Evolutionary conservation across 2,797 vertebrate genomes (phyloP).

Genomic region (Brotogeris chrysoptera): DNA sequence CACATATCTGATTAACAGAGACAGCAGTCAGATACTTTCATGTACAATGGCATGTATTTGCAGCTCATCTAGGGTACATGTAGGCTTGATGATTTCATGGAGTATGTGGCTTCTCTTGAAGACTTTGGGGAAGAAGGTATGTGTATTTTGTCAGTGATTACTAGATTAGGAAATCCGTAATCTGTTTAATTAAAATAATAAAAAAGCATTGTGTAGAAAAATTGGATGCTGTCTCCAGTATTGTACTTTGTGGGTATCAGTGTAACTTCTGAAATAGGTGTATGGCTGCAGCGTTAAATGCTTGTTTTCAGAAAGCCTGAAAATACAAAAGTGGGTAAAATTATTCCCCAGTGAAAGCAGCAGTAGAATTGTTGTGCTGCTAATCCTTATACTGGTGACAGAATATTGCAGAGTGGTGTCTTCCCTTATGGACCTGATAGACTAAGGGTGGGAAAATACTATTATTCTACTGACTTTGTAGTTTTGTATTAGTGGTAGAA

Average conservation of each 20-base stretch:
- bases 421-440: neutral
- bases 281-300: neutral
- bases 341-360: neutral
- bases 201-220: neutral
- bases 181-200: neutral
- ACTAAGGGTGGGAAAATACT: neutral
- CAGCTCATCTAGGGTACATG: neutral
- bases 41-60: neutral
- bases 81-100: neutral
- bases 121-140: neutral
- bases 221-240: neutral
- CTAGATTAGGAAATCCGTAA: neutral
- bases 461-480: neutral
- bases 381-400: neutral
- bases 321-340: neutral
- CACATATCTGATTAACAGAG: neutral
- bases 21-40: neutral
- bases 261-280: neutral
- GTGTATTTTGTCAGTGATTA: neutral
- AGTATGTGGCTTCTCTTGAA: neutral
- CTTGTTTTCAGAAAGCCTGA: neutral
- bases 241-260: neutral
- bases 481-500: neutral
- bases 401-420: neutral
- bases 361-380: neutral